These are phyloP conservation scores for Ptilodon capucinus DNA, from an alignment of 2,888 invertebrate species.

Conservation along the genomic window DNA sequence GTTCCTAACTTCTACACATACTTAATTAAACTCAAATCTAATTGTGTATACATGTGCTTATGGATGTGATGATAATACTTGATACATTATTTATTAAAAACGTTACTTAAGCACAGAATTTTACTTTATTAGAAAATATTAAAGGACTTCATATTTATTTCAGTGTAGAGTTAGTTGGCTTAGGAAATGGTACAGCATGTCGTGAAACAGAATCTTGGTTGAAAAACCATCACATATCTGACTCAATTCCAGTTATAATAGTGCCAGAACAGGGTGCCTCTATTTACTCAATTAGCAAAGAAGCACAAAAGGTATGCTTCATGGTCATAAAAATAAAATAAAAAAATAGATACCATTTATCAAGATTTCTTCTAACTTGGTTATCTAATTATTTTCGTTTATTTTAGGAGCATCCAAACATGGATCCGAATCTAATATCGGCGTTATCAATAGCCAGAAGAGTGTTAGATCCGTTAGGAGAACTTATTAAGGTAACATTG, in stretches of 20 bases:
- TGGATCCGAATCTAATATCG: slow-evolving; percentile 91
- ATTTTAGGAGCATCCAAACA: slow-evolving; percentile 88
- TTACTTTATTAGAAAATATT: no score
- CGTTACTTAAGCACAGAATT: not conserved
- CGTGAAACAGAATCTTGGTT: slow-evolving; percentile 93
- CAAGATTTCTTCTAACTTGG: no score
- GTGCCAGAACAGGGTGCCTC: slow-evolving; percentile 96
- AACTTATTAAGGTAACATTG: slow-evolving; percentile 91
- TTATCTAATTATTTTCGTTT: not conserved
- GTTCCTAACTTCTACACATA: no score
- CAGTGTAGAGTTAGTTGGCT: slow-evolving; percentile 90
- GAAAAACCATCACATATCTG: slow-evolving; percentile 67
- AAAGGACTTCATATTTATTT: slow-evolving; percentile 28
- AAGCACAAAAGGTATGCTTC: slow-evolving; percentile 87
- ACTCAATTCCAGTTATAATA: slow-evolving; percentile 88
- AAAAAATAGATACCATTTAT: no score
- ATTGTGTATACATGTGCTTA: no score
- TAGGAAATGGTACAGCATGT: slow-evolving; percentile 96
- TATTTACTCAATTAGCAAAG: slow-evolving; percentile 93
- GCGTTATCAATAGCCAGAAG: slow-evolving; percentile 92
- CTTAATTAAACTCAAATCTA: no score
- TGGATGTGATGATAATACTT: no score
- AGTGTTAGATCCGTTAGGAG: slow-evolving; percentile 94
- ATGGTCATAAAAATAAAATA: no score
- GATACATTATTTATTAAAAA: no score